Evolutionary conservation across 2,113 vertebrate genomes (phyloP).

Genomic region (Coregonus clupeaformis): DNA sequence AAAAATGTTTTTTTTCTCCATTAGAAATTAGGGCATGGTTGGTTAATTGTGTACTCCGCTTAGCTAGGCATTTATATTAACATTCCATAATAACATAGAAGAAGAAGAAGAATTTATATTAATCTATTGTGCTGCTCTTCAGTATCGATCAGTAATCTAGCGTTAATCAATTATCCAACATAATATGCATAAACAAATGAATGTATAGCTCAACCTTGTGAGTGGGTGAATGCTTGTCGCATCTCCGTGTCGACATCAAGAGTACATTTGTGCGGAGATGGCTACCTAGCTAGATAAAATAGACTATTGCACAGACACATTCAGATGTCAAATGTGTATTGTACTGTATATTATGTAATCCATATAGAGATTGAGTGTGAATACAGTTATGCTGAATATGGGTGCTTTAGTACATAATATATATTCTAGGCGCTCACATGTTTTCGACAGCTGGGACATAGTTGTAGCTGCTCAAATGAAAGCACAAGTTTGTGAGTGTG

Average conservation of each 20-base stretch:
- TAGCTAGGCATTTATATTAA: background rate
- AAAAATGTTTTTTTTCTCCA: background rate
- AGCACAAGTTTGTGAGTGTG: conserved; percentile 54
- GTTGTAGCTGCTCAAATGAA: conserved; percentile 40
- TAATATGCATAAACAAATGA: conserved; percentile 52
- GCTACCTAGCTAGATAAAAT: conserved; percentile 12
- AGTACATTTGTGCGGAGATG: conserved; percentile 15
- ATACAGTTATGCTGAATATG: conserved; percentile 57
- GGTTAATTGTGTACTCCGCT: background rate
- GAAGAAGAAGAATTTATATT: conserved; percentile 17
- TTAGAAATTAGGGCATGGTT: background rate
- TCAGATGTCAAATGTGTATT: conserved; percentile 37
- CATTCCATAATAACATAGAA: background rate
- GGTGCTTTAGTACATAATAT: conserved; percentile 66
- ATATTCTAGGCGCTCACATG: conserved; percentile 32
- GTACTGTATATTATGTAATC: conserved; percentile 47
- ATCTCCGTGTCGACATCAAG: conserved; percentile 25
- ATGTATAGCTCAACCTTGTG: conserved; percentile 49
- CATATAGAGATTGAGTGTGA: conserved; percentile 43
- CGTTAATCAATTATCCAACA: conserved; percentile 37
- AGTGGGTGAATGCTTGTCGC: conserved; percentile 24
- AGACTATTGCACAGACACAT: conserved; percentile 34
- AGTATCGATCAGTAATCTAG: conserved; percentile 25
- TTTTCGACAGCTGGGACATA: conserved; percentile 1
- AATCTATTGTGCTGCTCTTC: conserved; percentile 41